A percentile compares a stretch with the other conserved stretches of the same genome.
phyloP scores from a whole-genome alignment of 2,113 vertebrate genomes.

The Ellobius talpinus region DNA sequence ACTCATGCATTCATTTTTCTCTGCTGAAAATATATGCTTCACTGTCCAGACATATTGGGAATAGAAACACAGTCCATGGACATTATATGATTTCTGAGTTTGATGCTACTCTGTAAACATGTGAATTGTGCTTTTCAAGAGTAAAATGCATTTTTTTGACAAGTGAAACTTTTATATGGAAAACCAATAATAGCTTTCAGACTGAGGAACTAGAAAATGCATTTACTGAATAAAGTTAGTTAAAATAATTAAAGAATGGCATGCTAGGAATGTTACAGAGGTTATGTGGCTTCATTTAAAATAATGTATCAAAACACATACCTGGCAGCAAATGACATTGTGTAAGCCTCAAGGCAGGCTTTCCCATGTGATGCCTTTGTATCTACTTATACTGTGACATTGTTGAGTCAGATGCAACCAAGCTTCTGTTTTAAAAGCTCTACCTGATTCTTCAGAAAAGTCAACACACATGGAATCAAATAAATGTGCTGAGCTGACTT shows the following conservation, averaged over 20 bases:
- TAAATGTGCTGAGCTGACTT: background rate
- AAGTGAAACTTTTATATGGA: background rate
- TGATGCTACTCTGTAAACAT: background rate
- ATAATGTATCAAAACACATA: background rate
- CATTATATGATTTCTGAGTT: background rate
- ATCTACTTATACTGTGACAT: background rate
- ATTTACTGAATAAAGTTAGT: background rate
- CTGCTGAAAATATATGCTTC: conserved; percentile 24
- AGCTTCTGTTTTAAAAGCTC: background rate
- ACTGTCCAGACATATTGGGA: background rate
- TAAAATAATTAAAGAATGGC: background rate
- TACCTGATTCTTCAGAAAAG: conserved; percentile 34
- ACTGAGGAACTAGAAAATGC: background rate
- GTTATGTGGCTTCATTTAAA: background rate
- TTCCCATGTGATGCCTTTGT: background rate
- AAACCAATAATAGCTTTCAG: background rate
- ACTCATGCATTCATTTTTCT: background rate
- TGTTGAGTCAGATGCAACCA: background rate
- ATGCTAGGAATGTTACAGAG: background rate
- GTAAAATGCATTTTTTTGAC: background rate
- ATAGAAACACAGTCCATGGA: background rate
- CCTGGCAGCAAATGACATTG: background rate
- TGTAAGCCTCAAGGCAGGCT: background rate
- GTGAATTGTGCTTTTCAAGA: background rate
- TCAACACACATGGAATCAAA: background rate